Evolutionary conservation across 35 echinoderm and acorn worm species (phyloP), one percentile per base, ranked within the genome.

Genomic region (Ophioderma brevispina): DNA sequence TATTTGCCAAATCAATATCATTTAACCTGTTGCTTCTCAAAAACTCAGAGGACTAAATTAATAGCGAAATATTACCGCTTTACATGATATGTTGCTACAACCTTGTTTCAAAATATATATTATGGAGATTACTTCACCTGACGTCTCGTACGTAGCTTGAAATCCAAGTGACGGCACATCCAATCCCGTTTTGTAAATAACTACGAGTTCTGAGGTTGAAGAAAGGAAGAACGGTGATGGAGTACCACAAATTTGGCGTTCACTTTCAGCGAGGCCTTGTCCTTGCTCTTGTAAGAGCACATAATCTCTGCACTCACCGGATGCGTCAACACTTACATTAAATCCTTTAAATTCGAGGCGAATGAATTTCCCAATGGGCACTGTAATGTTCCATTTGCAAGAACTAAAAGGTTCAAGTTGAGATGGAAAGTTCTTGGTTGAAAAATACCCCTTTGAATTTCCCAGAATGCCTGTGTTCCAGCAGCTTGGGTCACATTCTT

Each of bases 141-240:
- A 93, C 18, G 77, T 55, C 8, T 85, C 46, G 43, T 93, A 96
- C 23, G 78, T 30, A 6, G 84, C 91, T 17, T n/a, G 34, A 39
- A 96, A 96, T 8, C 94, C 94, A 32, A 19, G 35, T 23, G 94
- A 95, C 18, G 40, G 31, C 3, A 91, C 94, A 30, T 87, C 78
- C 23, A 95, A 78, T 13, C 89, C 82, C 6, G 94, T 95, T 75
- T 87, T 76, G 25, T 92, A 85, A 28, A 30, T 18, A 1, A 95
- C 55, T 4, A 70, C n/a, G 18, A 95, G 14, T 35, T 87, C 55
- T 10, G 59, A 39, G 0, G 94, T 82, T 40, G 46, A 40, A 0
- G 94, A 91, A 19, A 95, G 35, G 64, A 95, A 70, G 32, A 91
- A 59, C 0, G 94, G 94, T 6, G 80, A 89, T 4, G 79, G 1